Base-by-base conservation (phyloP, 1,140 invertebrate species). In the Trachymyrmex cornetzi region DNA sequence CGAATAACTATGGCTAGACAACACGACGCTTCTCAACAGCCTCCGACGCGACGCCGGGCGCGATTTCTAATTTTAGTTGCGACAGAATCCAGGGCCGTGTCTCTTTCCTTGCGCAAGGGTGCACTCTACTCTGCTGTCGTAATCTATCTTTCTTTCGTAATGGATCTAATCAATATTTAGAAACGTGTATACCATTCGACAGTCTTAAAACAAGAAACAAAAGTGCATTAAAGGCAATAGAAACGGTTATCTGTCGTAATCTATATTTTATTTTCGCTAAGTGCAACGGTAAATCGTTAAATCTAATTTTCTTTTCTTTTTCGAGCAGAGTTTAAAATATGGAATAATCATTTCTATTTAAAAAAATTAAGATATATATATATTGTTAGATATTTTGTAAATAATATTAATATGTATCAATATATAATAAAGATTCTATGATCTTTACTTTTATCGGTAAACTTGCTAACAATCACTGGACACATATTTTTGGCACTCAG, bases 41-140 rank as follows among this genome's bases (percentile, higher is more conserved):
- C 88, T 71, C 61, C 87, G 87, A 63, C 69, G 74, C 34, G 80
- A 87, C 82, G 84, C 19, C 79, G 72, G 27, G 57, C 64, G 86
- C 69, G 27, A 74, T 64, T 75, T 86, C 91, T 92, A 92, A 92
- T 91, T 92, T 92, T 92, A 92, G 88, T n/a, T 61, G 30, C 69
- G 86, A 90, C 87, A 82, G 63, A 69, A 69, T 86, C 77, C 91
- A 92, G 89, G 90, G 80, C 59, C 88, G 89, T 88, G 79, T 59
- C 71, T 22, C 30, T 84, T 34, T 50, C n/a, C 64, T 84, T 74
- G 24, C 24, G n/a, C 61, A 55, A 81, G 57, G 24, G 77, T 30
- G 67, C 27, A 61, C 38, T 82, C 34, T 74, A 3, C 57, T 69
- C 22, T 19, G 11, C 34, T 53, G 4, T 57, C 53, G 7, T 53